These are phyloP conservation scores for Phaetusa simplex DNA, from an alignment of 2,113 vertebrate genomes.

Conservation along the genomic window DNA sequence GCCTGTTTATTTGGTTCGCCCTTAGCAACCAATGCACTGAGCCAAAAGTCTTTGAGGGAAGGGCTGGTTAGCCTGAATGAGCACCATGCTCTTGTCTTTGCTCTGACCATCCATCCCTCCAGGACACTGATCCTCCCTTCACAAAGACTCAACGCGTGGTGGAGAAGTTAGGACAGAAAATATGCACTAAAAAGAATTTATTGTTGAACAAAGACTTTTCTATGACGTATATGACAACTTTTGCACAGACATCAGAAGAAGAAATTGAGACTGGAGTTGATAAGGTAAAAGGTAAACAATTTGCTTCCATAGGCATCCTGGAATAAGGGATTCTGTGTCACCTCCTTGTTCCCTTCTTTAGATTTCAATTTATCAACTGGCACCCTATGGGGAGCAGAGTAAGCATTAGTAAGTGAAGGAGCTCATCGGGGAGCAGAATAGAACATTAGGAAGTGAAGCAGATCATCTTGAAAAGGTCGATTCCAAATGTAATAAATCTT, in stretches of 20 bases:
- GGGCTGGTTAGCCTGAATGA: not conserved
- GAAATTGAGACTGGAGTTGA: not conserved
- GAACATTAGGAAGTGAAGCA: not conserved
- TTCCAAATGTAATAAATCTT: not conserved
- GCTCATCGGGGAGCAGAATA: not conserved
- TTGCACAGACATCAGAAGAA: not conserved
- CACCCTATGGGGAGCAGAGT: not conserved
- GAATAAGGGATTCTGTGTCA: not conserved
- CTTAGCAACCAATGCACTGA: not conserved
- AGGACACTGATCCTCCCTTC: not conserved
- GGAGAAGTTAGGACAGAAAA: not conserved
- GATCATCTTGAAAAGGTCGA: not conserved
- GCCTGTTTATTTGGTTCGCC: not conserved
- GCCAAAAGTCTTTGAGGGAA: not conserved
- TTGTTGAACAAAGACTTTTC: not conserved
- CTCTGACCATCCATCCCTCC: not conserved
- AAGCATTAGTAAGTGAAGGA: not conserved
- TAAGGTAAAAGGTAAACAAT: not conserved
- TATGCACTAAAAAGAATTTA: not conserved
- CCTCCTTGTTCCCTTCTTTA: not conserved
- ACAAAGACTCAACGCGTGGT: not conserved
- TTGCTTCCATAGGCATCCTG: not conserved
- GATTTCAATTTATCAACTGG: not conserved
- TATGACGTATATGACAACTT: not conserved
- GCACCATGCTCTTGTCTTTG: not conserved